Evolutionary conservation across 2,797 vertebrate genomes (phyloP), one percentile per base, ranked within the genome.

Genomic region (Pseudochromis fuscus): DNA sequence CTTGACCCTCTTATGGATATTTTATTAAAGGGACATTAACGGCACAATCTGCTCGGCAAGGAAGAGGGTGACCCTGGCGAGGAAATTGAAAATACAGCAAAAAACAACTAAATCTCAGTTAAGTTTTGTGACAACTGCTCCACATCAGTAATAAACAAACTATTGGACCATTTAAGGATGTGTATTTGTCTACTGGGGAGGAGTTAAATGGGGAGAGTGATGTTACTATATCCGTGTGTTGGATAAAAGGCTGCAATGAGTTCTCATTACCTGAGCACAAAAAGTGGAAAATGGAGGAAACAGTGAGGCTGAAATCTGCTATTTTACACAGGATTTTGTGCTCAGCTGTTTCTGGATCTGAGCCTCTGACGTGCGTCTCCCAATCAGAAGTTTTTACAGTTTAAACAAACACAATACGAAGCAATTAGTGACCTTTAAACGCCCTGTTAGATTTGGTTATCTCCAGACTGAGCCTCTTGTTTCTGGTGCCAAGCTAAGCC

Each of bases 191-290:
- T 42, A 30, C 56, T 45, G 57, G 27, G 18, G 5, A 27, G 40
- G 5, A 52, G 12, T 52, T 52, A n/a, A 13, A 28, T 10, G 5
- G 25, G 19, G 45, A 30, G 4, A 13, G 19, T 4, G 3, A 15
- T 48, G 46, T 28, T 30, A 30, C 31, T 11, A 30, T 11, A 10
- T 16, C 30, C 30, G 15, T 25, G 8, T n/a, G 1, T 31, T 42
- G 49, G 18, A 33, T 30, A 28, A 16, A 58, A 25, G 44, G 31
- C 46, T 40, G 9, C 4, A 55, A 42, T 23, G 16, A 8, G 23
- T 40, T 40, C 19, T 27, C 27, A 5, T 52, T 30, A 31, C 53
- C 55, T 48, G 40, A 40, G 33, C 31, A 48, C 11, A 69, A 58
- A 58, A 19, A 31, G 19, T n/a, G n/a, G 31, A 58, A 45, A 27